phyloP scores from a whole-genome alignment of 1,140 invertebrate genomes.

The Streblospio benedicti region DNA sequence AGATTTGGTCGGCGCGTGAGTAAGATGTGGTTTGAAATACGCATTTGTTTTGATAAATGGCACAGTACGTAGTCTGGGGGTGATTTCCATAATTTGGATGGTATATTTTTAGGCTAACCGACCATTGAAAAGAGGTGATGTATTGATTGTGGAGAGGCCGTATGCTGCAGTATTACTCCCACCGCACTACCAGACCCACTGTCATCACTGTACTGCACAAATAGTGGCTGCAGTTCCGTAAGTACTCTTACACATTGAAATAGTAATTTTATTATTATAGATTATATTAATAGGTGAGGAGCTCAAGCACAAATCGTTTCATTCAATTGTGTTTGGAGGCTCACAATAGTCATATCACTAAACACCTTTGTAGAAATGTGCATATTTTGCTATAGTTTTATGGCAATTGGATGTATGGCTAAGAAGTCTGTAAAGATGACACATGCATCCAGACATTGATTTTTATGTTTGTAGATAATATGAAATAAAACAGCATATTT shows the following conservation, averaged over 20 bases:
- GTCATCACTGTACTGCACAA: conserved; percentile 66
- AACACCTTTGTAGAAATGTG: neutral
- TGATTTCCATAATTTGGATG: too few relatives aligned
- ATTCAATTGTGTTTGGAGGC: neutral
- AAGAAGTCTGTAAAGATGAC: neutral
- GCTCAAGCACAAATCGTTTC: neutral
- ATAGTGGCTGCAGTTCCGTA: conserved; percentile 29
- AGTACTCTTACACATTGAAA: conserved; percentile 45
- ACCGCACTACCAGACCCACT: conserved; percentile 66
- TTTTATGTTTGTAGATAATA: neutral
- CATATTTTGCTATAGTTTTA: neutral
- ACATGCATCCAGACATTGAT: neutral
- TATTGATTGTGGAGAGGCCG: conserved; percentile 67
- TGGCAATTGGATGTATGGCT: neutral
- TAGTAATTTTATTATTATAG: neutral
- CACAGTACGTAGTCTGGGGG: too few relatives aligned
- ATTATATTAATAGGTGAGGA: neutral
- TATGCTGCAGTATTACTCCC: conserved; percentile 65
- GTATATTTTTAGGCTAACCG: conserved; percentile 51
- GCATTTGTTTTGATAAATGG: too few relatives aligned
- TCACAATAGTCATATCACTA: neutral
- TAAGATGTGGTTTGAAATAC: too few relatives aligned
- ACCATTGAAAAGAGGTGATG: conserved; percentile 62
- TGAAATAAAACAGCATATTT: neutral
- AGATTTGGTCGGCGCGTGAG: too few relatives aligned